Evolutionary conservation across 2,888 invertebrate species (phyloP), one percentile per base, ranked within the genome.

Genomic region (Oscheius sp.): DNA sequence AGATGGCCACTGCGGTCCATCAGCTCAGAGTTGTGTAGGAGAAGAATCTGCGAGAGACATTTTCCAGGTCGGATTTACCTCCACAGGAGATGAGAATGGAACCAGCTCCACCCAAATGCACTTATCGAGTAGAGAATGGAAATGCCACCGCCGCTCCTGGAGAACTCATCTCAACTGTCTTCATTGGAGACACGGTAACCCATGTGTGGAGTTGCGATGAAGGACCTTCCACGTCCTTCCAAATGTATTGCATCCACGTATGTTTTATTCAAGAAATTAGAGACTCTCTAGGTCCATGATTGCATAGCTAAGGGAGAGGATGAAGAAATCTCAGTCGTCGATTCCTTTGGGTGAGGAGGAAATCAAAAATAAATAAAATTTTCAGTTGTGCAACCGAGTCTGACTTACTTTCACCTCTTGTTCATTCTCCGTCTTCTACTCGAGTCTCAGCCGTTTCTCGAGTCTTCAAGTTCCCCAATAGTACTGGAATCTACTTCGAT

Each of bases 221-320:
- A 23, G 50, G 58, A 46, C 31, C 17, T 12, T 39, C 55, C 17
- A 57, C 20, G 23, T 17, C n/a, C 34, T 55, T 50, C 25, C 27
- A 50, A 15, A 33, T 68, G 29, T 68, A 68, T 20, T 68, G 68
- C 20, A 61, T 68, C 25, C 42, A 68, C 61, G 68, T 68, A 20
- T 33, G 61, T 10, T 23, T 20, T 3, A 34, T 17, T 20, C 17
- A 17, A 39, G 34, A 23, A 37, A n/a, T 46, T n/a, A 46, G 4
- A 20, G 42, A 34, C 5, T 57, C 25, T 48, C 25, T 25, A 65
- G 65, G 65, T 65, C 2, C 65, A 65, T 29, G 53, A 53, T n/a
- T 65, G 65, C 25, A 20, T 29, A 10, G 65, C 65, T 2, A 20
- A 34, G 20, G 37, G 39, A 12, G 65, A 50, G 10, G 53, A 37